Evolutionary conservation across 2,113 vertebrate genomes (phyloP), one percentile per base, ranked within the genome.

Genomic region (Heteronetta atricapilla): DNA sequence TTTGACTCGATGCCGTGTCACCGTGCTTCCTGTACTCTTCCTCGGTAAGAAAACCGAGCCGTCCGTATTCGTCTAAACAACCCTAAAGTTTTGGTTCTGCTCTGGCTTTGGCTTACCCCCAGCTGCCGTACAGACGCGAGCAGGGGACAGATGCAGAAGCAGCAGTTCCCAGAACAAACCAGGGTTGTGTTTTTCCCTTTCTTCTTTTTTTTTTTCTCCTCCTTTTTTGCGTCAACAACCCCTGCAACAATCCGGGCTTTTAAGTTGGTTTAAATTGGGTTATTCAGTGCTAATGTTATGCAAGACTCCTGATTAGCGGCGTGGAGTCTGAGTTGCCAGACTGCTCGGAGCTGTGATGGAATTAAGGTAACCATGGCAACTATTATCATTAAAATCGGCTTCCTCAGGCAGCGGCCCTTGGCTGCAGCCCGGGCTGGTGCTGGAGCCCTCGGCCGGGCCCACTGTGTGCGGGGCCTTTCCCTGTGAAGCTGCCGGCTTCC

Each of bases 311-410:
- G 91, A 88, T 96, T 72, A 78, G 77, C 38, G 38, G 90, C 59
- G 81, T 36, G 81, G 89, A 78, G 48, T 50, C 5, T 29, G 74
- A 89, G 70, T 46, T 73, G 52, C 3, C 81, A 76, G 81, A 60
- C 38, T 19, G 13, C 58, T 70, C 17, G 82, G 72, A 89, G 62
- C n/a, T 12, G 5, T 23, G 88, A 36, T 94, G 92, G 94, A 95
- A 96, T 97, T 95, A 95, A 95, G 64, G 96, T 97, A 85, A 94
- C 96, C 85, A 20, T 97, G 91, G 96, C 90, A 97, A 97, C 97
- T 79, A 80, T 97, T 95, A 26, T 64, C 76, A 96, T 97, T 87
- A 44, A 96, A 97, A 95, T 95, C 13, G 80, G 38, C 8, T 62
- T 92, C 56, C 44, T 76, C 46, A 21, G 46, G 44, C 18, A 46